These are phyloP conservation scores for Entelurus aequoreus DNA, from an alignment of 2,113 vertebrate species.

Conservation along the genomic window DNA sequence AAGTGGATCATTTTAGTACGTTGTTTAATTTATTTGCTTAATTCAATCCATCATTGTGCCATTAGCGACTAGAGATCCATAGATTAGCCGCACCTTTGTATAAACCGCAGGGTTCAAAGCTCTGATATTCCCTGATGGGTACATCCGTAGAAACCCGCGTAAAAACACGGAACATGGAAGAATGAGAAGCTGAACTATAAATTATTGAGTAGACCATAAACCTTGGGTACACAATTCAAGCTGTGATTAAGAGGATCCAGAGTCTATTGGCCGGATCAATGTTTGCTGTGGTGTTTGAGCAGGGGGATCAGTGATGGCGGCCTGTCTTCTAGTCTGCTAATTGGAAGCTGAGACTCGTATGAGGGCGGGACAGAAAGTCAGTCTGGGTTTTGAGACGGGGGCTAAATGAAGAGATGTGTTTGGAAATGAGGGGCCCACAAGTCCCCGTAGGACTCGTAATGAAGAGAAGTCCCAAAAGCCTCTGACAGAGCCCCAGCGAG, in stretches of 20 bases:
- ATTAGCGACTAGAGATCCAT: too few relatives aligned
- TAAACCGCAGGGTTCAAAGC: too few relatives aligned
- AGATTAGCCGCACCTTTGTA: too few relatives aligned
- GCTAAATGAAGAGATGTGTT: conserved; percentile 53
- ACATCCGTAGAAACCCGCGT: too few relatives aligned
- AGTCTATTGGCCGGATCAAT: conserved; percentile 39
- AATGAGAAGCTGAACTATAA: conserved; percentile 47
- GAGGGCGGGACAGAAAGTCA: conserved; percentile 47
- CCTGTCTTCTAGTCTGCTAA: conserved; percentile 53
- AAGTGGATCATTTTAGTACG: too few relatives aligned
- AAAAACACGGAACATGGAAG: conserved; percentile 14
- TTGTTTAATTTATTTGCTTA: too few relatives aligned
- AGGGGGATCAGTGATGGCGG: conserved; percentile 1
- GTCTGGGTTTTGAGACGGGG: conserved; percentile 30
- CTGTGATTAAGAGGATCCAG: conserved; percentile 42
- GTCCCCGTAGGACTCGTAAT: conserved; percentile 49
- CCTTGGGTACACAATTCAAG: conserved; percentile 38
- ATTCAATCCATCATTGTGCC: too few relatives aligned
- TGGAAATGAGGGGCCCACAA: conserved; percentile 26
- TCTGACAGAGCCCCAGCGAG: conserved; percentile 13
- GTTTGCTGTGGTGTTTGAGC: conserved; percentile 60
- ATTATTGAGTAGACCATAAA: conserved; percentile 55
- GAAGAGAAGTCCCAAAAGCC: conserved; percentile 57
- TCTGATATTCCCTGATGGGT: too few relatives aligned
- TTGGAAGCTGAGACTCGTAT: conserved; percentile 59